Base-by-base conservation (phyloP, 2,113 vertebrate species). In the Astatotilapia flaviijosephi region DNA sequence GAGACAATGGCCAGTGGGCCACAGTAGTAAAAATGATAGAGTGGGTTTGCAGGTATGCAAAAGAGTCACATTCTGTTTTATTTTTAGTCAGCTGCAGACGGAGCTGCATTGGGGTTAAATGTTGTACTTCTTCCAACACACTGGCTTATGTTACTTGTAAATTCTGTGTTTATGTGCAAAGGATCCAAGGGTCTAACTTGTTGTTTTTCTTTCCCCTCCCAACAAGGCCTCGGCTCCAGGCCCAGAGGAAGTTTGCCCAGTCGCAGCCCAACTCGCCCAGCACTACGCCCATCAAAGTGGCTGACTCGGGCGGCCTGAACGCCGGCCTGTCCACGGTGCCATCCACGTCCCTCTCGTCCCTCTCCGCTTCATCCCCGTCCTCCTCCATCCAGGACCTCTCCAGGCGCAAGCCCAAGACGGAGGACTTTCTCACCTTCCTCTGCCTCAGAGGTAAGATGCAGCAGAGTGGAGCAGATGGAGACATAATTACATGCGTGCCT, bases 391-490 rank as follows among this genome's bases (percentile, higher is more conserved):
- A 98, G 91, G 98, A 99, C 96, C 97, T 99, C 96, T 98, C 98
- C 91, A 97, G 98, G 94, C 97, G 98, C 96, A 99, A 99, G 94
- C 99, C 99, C 95, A 99, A 99, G 96, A 99, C 99, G 15, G 99
- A 99, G 97, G 99, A 99, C 97, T 99, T 99, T 95, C 98, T 99
- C 93, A 99, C 98, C 80, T 99, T 99, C 96, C 98, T 99, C 96
- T 99, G 98, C 96, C 98, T 99, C 95, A 97, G 98, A 98, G 99
- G 99, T 99, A 97, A 92, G 89, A 70, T 55, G 1, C 82, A 6
- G 58, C 55, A 5, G n/a, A 70, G 23, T 3, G 37, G 58, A 86
- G 51, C 82, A 88, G 80, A 85, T 77, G 85, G 83, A 83, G 83
- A 60, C 47, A 21, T 80, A 31, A 62, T 84, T 83, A 54, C 80